Evolutionary conservation across 2,888 invertebrate species (phyloP).

Genomic region (Phyllotreta cruciferae): DNA sequence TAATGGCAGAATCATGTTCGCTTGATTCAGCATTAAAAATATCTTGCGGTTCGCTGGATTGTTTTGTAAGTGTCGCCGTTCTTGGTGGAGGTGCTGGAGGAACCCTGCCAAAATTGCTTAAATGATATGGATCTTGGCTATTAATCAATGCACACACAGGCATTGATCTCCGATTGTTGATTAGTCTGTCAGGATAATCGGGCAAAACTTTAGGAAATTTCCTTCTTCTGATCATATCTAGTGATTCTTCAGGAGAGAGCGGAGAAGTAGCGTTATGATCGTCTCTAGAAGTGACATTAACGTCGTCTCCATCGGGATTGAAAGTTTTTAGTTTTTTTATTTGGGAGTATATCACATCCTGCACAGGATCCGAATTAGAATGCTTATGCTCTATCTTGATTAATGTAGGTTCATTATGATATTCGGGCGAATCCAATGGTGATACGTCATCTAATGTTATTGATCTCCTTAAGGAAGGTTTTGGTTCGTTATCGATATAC

Average conservation of each 20-base stretch:
- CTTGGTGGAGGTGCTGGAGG: conserved; percentile 80
- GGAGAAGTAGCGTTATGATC: conserved; percentile 60
- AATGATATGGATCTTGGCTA: conserved; percentile 43
- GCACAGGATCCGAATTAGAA: conserved; percentile 74
- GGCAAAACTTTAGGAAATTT: conserved; percentile 88
- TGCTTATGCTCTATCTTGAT: conserved; percentile 69
- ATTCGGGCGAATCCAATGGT: conserved; percentile 38
- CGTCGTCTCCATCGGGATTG: conserved; percentile 64
- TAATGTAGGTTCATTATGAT: conserved; percentile 48
- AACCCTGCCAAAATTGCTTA: conserved; percentile 55
- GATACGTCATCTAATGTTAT: conserved; percentile 61
- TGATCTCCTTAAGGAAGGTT: conserved; percentile 58
- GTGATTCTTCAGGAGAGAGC: conserved; percentile 73
- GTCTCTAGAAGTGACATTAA: conserved; percentile 80
- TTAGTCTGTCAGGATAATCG: conserved; percentile 67
- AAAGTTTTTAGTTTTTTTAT: conserved; percentile 57
- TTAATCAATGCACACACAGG: conserved; percentile 60
- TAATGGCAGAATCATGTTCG: conserved; percentile 62
- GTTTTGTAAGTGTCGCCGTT: conserved; percentile 71
- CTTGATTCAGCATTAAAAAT: conserved; percentile 59
- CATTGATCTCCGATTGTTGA: conserved; percentile 68
- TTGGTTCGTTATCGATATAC: conserved; percentile 37
- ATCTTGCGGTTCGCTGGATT: conserved; percentile 54
- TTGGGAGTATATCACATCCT: conserved; percentile 59
- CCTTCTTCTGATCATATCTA: conserved; percentile 75